A percentile compares a stretch with the other conserved stretches of the same genome.
These are phyloP conservation scores for Gortyna flavago DNA, from an alignment of 2,888 invertebrate genomes.

Conservation along the genomic window DNA sequence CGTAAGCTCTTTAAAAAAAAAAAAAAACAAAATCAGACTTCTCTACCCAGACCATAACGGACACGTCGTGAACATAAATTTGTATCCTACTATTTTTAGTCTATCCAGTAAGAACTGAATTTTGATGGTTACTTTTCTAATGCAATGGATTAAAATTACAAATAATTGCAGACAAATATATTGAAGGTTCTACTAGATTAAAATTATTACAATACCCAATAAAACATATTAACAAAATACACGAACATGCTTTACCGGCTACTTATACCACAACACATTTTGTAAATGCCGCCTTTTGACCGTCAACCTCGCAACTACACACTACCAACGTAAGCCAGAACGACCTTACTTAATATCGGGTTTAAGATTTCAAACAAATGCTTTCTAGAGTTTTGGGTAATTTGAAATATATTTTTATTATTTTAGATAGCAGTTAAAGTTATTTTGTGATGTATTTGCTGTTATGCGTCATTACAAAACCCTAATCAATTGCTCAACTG, in stretches of 20 bases:
- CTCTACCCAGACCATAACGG: neutral
- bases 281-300: slow-evolving; percentile 75
- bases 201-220: slow-evolving; percentile 6
- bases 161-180: slow-evolving; percentile 1
- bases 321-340: slow-evolving; percentile 72
- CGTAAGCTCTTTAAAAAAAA: neutral
- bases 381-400: neutral
- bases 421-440: slow-evolving; percentile 32
- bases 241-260: slow-evolving; percentile 64
- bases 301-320: slow-evolving; percentile 69
- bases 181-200: neutral
- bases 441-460: slow-evolving; percentile 30
- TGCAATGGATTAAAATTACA: slow-evolving; percentile 2
- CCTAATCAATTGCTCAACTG: slow-evolving; percentile 71
- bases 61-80: slow-evolving; percentile 22
- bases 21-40: neutral
- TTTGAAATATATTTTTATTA: slow-evolving; percentile 31
- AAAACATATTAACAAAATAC: slow-evolving; percentile 34
- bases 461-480: slow-evolving; percentile 31
- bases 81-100: neutral
- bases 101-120: neutral
- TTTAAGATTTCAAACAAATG: slow-evolving; percentile 9
- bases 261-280: slow-evolving; percentile 71
- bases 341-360: slow-evolving; percentile 24
- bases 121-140: neutral